phyloP scores from a whole-genome alignment of 2,797 vertebrate species.

The Sebastiscus albofasciatus region DNA sequence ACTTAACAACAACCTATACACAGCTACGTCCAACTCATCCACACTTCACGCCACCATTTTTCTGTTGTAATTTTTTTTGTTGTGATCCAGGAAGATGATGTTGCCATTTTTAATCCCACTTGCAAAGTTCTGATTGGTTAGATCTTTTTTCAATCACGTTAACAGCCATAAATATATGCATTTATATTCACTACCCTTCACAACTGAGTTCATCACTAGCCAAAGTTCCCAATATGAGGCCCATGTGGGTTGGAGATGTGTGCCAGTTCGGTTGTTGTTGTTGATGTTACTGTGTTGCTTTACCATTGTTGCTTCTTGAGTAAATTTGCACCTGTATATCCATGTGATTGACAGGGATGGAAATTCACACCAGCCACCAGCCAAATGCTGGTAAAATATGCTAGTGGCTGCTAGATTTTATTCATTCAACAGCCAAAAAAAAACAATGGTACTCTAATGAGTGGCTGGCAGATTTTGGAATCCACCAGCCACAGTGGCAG shows the following conservation, averaged over 20 bases:
- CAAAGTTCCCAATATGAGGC: neutral
- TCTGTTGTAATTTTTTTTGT: neutral
- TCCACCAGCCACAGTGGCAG: too few species aligned
- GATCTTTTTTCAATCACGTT: neutral
- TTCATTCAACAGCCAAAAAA: too few species aligned
- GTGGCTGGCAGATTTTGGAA: too few species aligned
- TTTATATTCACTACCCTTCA: neutral
- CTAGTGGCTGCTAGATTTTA: rapidly evolving
- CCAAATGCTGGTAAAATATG: too few species aligned
- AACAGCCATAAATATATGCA: neutral
- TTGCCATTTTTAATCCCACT: neutral
- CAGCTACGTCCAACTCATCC: neutral
- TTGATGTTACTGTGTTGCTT: neutral
- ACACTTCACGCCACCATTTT: neutral
- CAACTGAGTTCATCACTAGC: neutral
- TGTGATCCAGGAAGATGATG: neutral
- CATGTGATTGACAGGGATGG: neutral
- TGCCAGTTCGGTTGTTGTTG: neutral
- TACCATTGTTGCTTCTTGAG: neutral
- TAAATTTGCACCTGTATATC: neutral
- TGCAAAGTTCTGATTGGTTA: neutral
- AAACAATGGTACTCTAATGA: too few species aligned
- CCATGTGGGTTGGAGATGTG: neutral
- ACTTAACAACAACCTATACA: neutral
- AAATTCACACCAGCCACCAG: too few species aligned